These are phyloP conservation scores for Pyrgus malvae DNA, from an alignment of 2,888 invertebrate species.

Conservation along the genomic window DNA sequence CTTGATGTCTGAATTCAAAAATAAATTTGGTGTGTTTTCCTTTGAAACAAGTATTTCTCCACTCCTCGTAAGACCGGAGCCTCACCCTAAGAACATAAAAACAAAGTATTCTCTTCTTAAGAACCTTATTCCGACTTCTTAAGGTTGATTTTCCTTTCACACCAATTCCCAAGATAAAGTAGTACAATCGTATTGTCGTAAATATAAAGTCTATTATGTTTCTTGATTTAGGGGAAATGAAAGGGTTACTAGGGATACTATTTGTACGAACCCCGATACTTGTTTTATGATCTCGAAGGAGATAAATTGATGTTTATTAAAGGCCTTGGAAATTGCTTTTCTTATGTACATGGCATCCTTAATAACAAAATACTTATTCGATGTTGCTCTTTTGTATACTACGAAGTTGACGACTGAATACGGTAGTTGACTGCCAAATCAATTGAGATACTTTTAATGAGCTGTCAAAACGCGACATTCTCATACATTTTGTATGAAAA, in stretches of 20 bases:
- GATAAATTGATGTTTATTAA: constrained; percentile 18
- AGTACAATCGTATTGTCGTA: constrained; percentile 13
- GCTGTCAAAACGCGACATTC: too few relatives aligned
- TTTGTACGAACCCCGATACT: constrained; percentile 14
- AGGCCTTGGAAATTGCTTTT: constrained; percentile 11
- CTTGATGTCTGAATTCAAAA: too few relatives aligned
- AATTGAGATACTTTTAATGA: too few relatives aligned
- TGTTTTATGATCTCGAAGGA: constrained; percentile 10
- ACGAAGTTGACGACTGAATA: too few relatives aligned
- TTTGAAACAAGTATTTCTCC: too few relatives aligned
- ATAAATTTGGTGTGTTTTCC: too few relatives aligned
- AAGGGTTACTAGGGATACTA: constrained; percentile 14
- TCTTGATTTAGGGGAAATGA: constrained; percentile 25
- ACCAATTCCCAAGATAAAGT: constrained; percentile 2
- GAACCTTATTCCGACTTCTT: not conserved
- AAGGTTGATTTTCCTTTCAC: not conserved
- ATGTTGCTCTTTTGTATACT: too few relatives aligned
- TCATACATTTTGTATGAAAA: too few relatives aligned
- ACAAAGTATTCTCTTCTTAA: not conserved
- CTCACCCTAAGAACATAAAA: constrained; percentile 3
- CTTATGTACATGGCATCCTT: not conserved
- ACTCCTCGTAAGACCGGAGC: not conserved
- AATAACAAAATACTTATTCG: not conserved
- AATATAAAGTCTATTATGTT: constrained; percentile 24
- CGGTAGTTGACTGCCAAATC: too few relatives aligned